Base-by-base conservation (phyloP, 2,113 vertebrate species). In the Ranitomeya imitator region DNA sequence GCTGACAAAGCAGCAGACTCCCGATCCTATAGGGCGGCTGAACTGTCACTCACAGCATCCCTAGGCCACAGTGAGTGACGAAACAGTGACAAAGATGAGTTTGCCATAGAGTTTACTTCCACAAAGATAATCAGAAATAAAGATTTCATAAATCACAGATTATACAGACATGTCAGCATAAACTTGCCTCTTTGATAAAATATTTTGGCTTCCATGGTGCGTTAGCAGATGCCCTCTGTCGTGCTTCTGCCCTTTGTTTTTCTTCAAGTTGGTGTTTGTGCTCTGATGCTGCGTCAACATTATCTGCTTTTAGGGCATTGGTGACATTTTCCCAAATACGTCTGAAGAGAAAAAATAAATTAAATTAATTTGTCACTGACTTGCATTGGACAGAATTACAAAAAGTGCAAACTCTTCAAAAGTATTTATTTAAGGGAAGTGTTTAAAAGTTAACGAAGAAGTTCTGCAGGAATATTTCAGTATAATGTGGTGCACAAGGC, bases 301-400 rank as follows among this genome's bases (percentile, higher is more conserved):
- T 96, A 0, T 96, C 97, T 11, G 96, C 94, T 84, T 95, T 96
- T 92, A 99, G 93, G 2, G 95, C 94, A 19, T 6, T 94, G 88
- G 97, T 99, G 89, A 99, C 97, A 0, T 97, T 95, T 57, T 95
- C 95, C 97, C 98, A 99, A 12, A 99, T 92, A 89, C 93, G 94
- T 92, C 98, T 99, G 91, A 45, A 63, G 23, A 83, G 73, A n/a
- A 21, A 0, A 84, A 74, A 19, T 18, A 45, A 71, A 45, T 9
- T 2, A 37, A 26, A 13, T 23, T 12, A 15, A 23, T n/a, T 63
- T 63, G 19, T 63, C 61, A 63, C 61, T 19, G 18, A 7, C 15
- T 63, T 63, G 6, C 16, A 63, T 63, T 3, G 19, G 61, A 63
- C 16, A 63, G 16, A 63, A 63, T 2, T 1, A n/a, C 1, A 9